Percentiles rank a stretch among this genome's conserved stretches.
phyloP scores from a whole-genome alignment of 2,888 invertebrate genomes.

The Eilema sororculum region DNA sequence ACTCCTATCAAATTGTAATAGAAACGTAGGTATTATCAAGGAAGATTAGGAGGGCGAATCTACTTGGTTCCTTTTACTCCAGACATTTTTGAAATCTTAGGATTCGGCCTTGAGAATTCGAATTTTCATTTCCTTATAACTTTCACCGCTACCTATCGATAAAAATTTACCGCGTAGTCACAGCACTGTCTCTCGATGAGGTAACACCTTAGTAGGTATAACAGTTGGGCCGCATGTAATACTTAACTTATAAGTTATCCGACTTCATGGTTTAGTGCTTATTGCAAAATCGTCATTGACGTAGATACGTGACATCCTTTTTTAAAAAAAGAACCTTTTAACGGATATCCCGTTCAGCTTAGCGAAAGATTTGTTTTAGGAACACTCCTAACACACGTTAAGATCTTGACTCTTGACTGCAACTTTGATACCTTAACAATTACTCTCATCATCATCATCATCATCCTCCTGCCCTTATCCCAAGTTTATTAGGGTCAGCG shows the following conservation, averaged over 20 bases:
- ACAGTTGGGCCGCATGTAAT: constrained; percentile 47
- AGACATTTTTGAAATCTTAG: neutral
- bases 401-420: neutral
- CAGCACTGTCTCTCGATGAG: constrained; percentile 53
- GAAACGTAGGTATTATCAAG: too few relatives aligned
- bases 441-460: too few relatives aligned
- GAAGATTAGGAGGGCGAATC: too few relatives aligned
- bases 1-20: too few relatives aligned
- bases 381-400: neutral
- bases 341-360: neutral
- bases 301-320: neutral
- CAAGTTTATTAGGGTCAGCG: too few relatives aligned
- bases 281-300: constrained; percentile 27
- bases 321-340: too few relatives aligned
- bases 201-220: constrained; percentile 60
- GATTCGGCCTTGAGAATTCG: neutral
- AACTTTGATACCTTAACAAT: neutral
- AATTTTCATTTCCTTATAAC: neutral
- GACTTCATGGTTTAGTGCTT: constrained; percentile 61
- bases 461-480: too few relatives aligned
- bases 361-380: neutral
- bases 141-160: constrained; percentile 29
- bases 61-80: too few relatives aligned
- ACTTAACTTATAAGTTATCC: constrained; percentile 50
- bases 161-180: constrained; percentile 31